These are phyloP conservation scores for Leptogaster cylindrica DNA, from an alignment of 2,888 invertebrate species.

Conservation along the genomic window DNA sequence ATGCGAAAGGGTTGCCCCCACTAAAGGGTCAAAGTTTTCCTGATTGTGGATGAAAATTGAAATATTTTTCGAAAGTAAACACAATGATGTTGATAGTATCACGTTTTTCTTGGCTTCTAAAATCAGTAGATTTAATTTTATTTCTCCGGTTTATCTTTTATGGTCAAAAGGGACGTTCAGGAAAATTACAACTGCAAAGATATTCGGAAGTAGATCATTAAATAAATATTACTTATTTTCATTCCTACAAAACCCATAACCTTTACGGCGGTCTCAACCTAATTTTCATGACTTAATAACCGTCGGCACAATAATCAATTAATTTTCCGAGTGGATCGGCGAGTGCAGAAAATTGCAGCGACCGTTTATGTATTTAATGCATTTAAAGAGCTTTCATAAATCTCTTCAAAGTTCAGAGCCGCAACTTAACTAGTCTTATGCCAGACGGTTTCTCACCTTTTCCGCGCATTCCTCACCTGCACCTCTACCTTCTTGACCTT, in stretches of 20 bases:
- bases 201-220: too few species aligned
- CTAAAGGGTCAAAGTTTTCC: background rate
- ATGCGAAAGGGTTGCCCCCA: background rate
- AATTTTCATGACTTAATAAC: background rate
- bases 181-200: too few species aligned
- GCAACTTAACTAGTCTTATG: background rate
- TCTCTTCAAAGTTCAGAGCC: slow-evolving; percentile 6
- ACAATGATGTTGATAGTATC: too few species aligned
- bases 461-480: slow-evolving; percentile 2
- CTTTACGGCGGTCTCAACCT: background rate
- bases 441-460: slow-evolving; percentile 6
- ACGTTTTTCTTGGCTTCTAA: too few species aligned
- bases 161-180: too few species aligned
- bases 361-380: slow-evolving; percentile 1
- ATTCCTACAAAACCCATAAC: background rate
- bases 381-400: slow-evolving; percentile 5
- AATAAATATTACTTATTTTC: too few species aligned
- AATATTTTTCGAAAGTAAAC: background rate
- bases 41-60: background rate
- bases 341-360: background rate
- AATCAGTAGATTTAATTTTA: too few species aligned
- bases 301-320: background rate
- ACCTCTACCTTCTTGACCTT: background rate
- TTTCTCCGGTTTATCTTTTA: too few species aligned
- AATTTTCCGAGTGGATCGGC: background rate